phyloP scores from a whole-genome alignment of 2,797 vertebrate species.

The Poeciliopsis turneri region DNA sequence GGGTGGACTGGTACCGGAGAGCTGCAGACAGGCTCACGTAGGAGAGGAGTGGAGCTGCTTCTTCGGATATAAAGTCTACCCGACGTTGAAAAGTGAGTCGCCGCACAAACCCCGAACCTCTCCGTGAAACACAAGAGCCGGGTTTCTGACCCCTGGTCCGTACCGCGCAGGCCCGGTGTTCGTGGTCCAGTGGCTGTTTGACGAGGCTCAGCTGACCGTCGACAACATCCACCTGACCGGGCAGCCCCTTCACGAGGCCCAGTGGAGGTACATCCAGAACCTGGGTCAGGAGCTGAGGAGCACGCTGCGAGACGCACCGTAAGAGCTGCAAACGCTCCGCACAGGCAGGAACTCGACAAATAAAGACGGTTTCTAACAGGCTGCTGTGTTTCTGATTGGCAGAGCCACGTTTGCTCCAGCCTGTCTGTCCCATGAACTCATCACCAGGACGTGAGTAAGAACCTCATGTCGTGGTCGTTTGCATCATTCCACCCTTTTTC shows the following conservation, averaged over 20 bases:
- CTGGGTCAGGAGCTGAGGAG: constrained; percentile 88
- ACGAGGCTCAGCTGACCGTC: constrained; percentile 92
- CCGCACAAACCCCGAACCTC: neutral
- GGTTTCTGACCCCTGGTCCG: neutral
- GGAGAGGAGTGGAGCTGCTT: constrained; percentile 97
- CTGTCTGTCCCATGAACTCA: constrained; percentile 93
- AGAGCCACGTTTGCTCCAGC: constrained; percentile 94
- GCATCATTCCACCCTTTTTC: neutral
- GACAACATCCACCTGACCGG: constrained; percentile 92
- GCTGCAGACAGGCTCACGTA: constrained; percentile 87
- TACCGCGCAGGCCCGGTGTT: constrained; percentile 88
- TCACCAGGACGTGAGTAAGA: constrained; percentile 88
- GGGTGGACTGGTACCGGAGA: constrained; percentile 89
- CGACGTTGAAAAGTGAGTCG: constrained; percentile 89
- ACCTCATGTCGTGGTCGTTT: neutral
- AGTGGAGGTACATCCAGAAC: constrained; percentile 95
- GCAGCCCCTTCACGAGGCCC: constrained; percentile 90
- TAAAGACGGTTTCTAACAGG: neutral
- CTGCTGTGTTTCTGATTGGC: constrained; percentile 37
- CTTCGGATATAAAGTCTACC: constrained; percentile 93
- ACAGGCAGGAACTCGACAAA: neutral
- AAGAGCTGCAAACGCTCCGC: constrained; percentile 17
- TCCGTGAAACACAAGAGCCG: neutral
- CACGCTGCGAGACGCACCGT: constrained; percentile 81
- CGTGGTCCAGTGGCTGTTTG: constrained; percentile 96